phyloP scores from a whole-genome alignment of 2,888 invertebrate genomes.

The Microctonus brassicae region DNA sequence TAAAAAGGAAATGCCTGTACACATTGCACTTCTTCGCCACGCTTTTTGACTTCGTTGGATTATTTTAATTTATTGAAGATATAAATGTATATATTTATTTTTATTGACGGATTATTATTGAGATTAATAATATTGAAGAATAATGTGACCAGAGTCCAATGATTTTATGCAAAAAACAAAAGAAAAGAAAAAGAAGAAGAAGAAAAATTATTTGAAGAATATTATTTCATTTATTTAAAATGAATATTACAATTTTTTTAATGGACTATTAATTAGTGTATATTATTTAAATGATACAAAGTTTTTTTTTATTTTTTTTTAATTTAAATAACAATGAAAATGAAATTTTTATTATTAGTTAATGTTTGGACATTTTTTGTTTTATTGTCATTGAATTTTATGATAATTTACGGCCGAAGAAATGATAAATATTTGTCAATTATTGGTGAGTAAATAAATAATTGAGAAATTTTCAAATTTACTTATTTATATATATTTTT shows the following conservation, averaged over 20 bases:
- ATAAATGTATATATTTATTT: neutral
- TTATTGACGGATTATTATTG: neutral
- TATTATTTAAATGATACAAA: neutral
- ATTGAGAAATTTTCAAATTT: neutral
- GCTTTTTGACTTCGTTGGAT: neutral
- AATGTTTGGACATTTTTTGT: conserved; percentile 11
- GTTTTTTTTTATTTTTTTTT: neutral
- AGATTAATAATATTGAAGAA: neutral
- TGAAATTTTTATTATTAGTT: conserved; percentile 3
- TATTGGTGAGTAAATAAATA: conserved; percentile 49
- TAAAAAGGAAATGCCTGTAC: conserved; percentile 7
- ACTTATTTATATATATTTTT: conserved; percentile 10
- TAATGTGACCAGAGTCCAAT: neutral
- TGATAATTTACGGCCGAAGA: conserved; percentile 40
- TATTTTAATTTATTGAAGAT: neutral
- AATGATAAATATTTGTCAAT: conserved; percentile 58
- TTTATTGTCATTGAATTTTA: neutral
- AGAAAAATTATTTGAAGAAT: no score
- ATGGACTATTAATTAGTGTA: neutral
- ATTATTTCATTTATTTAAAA: no score
- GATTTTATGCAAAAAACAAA: neutral
- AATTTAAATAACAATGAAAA: conserved; percentile 7
- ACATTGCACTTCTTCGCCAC: neutral
- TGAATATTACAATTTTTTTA: neutral
- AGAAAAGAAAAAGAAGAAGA: neutral